Conservation (phyloP, 2,113 vertebrate genomes). For the Forbesichthys papilliferus region DNA sequence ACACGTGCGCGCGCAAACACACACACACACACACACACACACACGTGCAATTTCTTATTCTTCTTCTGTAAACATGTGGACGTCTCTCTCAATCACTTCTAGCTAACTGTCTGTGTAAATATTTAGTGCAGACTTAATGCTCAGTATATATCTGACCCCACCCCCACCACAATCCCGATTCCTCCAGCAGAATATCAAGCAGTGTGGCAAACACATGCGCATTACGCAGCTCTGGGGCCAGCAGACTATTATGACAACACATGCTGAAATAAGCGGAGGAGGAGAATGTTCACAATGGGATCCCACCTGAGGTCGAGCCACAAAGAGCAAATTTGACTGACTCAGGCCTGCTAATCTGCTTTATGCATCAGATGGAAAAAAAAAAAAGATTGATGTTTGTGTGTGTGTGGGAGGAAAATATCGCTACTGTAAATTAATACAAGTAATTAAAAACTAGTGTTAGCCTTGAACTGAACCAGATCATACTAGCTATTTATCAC, state of each 20-base stretch:
- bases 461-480: conserved; percentile 11
- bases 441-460: conserved; percentile 23
- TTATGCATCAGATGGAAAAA: conserved; percentile 43
- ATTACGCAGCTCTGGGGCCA: conserved; percentile 13
- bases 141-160: conserved; percentile 26
- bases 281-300: conserved; percentile 17
- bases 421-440: background rate
- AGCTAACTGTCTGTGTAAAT: background rate
- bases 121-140: conserved; percentile 1
- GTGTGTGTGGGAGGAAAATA: no score
- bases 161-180: conserved; percentile 11
- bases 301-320: conserved; percentile 25
- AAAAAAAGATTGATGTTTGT: conserved; percentile 39
- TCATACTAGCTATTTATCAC: conserved; percentile 1
- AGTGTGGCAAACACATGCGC: background rate
- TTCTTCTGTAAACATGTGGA: conserved; percentile 2
- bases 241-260: conserved; percentile 24
- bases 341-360: conserved; percentile 43
- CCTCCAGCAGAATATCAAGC: conserved; percentile 1
- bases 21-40: conserved; percentile 17
- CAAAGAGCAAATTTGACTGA: conserved; percentile 19
- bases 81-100: conserved; percentile 20
- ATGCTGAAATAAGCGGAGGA: conserved; percentile 38
- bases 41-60: background rate
- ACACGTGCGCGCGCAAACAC: background rate